Conservation (phyloP, 2,797 vertebrate genomes). For the Tarsius wallacei region DNA sequence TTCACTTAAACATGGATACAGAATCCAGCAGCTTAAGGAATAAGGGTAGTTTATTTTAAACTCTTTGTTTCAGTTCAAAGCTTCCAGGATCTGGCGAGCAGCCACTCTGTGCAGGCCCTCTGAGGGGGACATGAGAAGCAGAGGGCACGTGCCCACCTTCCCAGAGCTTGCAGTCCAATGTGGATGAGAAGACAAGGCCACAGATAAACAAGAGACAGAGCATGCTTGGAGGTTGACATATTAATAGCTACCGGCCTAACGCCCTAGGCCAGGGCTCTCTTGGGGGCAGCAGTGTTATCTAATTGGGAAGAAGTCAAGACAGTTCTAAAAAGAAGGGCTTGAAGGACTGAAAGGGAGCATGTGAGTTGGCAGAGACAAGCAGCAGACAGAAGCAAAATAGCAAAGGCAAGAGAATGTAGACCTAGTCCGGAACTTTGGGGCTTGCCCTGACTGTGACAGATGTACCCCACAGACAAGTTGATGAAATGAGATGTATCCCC, state of each 20-base stretch:
- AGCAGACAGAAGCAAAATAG: conserved; percentile 26
- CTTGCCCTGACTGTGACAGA: not conserved
- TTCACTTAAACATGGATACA: conserved; percentile 73
- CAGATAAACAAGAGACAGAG: conserved; percentile 21
- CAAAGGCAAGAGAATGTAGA: not conserved
- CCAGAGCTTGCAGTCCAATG: not conserved
- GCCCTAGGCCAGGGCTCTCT: not conserved
- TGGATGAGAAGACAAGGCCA: not conserved
- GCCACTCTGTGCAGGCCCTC: not conserved
- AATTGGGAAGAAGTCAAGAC: conserved; percentile 29
- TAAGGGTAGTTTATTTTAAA: conserved; percentile 66
- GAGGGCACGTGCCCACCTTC: not conserved
- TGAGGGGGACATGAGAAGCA: not conserved
- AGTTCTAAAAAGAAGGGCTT: conserved; percentile 7
- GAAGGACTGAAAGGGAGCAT: not conserved
- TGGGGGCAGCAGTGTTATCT: not conserved
- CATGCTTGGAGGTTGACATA: not conserved
- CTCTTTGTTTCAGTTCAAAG: conserved; percentile 62
- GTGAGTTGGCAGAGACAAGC: not conserved
- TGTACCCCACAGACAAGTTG: not conserved
- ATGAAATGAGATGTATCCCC: not conserved
- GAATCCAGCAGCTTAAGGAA: conserved; percentile 75
- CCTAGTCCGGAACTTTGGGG: not conserved
- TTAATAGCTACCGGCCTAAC: not conserved
- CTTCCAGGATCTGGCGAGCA: conserved; percentile 32